Base-by-base conservation (phyloP, 2,888 invertebrate species). In the Barypeithes pellucidus region DNA sequence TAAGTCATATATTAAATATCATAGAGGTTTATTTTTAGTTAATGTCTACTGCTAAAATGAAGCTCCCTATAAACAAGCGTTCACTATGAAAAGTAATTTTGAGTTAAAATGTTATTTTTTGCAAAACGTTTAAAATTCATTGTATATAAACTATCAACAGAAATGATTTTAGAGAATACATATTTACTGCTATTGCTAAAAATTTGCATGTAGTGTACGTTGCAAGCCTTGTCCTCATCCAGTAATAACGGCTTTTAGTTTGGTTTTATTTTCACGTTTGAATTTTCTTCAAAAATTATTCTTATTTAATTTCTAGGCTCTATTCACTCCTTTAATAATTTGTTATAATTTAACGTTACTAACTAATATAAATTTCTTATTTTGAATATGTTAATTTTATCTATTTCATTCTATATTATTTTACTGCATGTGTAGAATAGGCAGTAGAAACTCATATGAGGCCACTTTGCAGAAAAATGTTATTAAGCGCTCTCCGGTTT, bases 131-230 rank as follows among this genome's bases (percentile, higher is more conserved):
- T 43, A 43, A 16, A n/a, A 39, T 43, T 43, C 5, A 3, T 7
- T 43, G n/a, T 16, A 16, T 16, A 43, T 57, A 29, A 57, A 33
- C n/a, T 57, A 9, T 14, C 14, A 57, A 57, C 11, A 20, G 11
- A 47, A 5, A 1, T 11, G 2, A 47, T 20, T 47, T 50, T 50
- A n/a, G 20, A 22, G 24, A 12, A 50, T 50, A 50, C 12, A 20
- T 12, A 50, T 24, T 62, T 45, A 62, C 62, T 62, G 62, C 62
- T 43, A 62, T 62, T 62, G 62, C 62, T 62, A 62, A 62, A 24
- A 57, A 33, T 14, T 9, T 62, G 62, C 62, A 62, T 47, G 45
- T 62, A 39, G 14, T 62, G 11, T 29, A 12, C 14, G 41, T 62
- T 45, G 62, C 62, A 62, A 62, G 45, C 43, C 29, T 57, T 29